phyloP scores from a whole-genome alignment of 2,797 vertebrate species.

The Mus caroli region DNA sequence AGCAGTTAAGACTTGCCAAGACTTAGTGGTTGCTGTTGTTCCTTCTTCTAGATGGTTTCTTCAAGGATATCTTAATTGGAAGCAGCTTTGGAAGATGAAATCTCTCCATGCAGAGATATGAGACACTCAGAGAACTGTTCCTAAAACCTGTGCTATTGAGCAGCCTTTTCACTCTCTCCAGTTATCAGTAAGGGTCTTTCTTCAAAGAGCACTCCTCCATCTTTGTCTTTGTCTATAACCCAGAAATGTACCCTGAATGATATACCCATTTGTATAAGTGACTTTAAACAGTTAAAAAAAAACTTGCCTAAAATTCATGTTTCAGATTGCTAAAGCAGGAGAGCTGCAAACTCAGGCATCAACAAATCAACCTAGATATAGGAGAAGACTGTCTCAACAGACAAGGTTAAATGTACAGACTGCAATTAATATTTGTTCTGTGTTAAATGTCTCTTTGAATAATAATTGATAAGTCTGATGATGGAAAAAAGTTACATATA shows the following conservation, averaged over 20 bases:
- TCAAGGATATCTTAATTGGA: not conserved
- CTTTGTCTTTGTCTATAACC: too few species aligned
- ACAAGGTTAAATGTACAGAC: not conserved
- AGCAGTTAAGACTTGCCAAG: not conserved
- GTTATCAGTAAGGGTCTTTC: not conserved
- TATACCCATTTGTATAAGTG: not conserved
- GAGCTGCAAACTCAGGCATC: not conserved
- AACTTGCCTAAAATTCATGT: not conserved
- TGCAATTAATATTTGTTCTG: slow-evolving; percentile 4
- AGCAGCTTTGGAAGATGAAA: not conserved
- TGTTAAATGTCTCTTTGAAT: not conserved
- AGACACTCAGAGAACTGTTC: not conserved
- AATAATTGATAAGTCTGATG: not conserved
- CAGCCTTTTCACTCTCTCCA: not conserved
- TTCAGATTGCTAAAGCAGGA: not conserved
- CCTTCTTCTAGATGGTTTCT: not conserved
- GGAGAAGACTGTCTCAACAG: not conserved
- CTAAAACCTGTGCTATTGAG: not conserved
- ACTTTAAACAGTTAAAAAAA: not conserved
- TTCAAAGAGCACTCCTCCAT: not conserved
- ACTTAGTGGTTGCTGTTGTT: not conserved
- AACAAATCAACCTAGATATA: not conserved
- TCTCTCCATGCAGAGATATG: not conserved
- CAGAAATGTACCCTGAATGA: not conserved
- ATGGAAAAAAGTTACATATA: not conserved